Evolutionary conservation across 2,113 vertebrate species (phyloP).

Genomic region (Rhynchomys soricoides): DNA sequence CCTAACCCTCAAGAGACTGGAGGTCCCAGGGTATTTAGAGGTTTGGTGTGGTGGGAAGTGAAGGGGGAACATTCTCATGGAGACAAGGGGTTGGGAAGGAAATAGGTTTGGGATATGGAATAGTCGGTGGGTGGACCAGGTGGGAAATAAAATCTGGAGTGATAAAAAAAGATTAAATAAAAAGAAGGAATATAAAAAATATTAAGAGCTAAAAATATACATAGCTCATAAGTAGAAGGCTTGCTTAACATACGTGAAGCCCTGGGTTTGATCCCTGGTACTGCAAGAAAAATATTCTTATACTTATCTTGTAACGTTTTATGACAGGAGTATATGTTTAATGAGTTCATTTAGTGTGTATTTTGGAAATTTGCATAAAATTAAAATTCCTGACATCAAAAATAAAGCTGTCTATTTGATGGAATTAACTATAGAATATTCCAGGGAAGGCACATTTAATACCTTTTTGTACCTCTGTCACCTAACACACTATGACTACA

Average conservation of each 20-base stretch:
- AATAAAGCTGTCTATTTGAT: not conserved
- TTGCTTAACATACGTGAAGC: not conserved
- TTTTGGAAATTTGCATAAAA: slow-evolving; percentile 29
- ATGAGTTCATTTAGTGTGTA: slow-evolving; percentile 6
- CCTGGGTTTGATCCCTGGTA: not conserved
- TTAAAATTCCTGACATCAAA: not conserved
- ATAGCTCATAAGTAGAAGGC: not conserved
- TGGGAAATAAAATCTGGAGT: too few species aligned
- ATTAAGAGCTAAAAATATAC: not conserved
- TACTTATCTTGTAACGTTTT: not conserved
- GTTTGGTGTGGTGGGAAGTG: too few species aligned
- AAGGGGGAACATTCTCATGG: too few species aligned
- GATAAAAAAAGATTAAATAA: too few species aligned
- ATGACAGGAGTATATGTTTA: not conserved
- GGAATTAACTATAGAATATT: not conserved
- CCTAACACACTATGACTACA: not conserved
- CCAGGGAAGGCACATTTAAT: not conserved
- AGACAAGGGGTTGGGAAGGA: too few species aligned
- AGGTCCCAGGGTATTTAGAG: too few species aligned
- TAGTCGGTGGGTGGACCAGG: too few species aligned
- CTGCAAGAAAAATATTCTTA: not conserved
- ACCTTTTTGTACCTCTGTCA: not conserved
- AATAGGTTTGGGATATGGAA: too few species aligned
- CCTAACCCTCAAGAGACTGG: too few species aligned
- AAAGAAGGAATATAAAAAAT: too few species aligned